phyloP scores from a whole-genome alignment of 1,140 invertebrate genomes.

The Lasioglossum baleicum region DNA sequence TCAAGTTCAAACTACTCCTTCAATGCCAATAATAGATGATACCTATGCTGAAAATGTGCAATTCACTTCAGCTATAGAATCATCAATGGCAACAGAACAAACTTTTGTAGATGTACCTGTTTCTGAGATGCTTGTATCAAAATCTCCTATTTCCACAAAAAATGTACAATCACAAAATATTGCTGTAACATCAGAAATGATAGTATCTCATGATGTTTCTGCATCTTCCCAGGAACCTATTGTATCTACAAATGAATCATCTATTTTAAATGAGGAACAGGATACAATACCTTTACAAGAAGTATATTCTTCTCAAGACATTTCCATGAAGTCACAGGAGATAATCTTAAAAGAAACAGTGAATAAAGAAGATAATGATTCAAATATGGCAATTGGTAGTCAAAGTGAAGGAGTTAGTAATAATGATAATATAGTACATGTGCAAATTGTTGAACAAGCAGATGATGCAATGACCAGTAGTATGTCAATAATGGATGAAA shows the following conservation, averaged over 20 bases:
- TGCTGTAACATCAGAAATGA: conserved; percentile 55
- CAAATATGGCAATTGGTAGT: not conserved
- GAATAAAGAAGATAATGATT: conserved; percentile 31
- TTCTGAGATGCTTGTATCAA: conserved; percentile 70
- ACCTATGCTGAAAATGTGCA: conserved; percentile 62
- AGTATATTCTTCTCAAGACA: conserved; percentile 48
- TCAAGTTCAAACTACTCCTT: conserved; percentile 73
- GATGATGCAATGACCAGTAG: conserved; percentile 27
- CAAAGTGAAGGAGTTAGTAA: conserved; percentile 12
- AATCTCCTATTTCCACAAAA: conserved; percentile 47
- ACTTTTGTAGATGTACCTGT: conserved; percentile 66
- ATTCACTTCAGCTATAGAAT: conserved; percentile 56
- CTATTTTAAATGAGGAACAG: conserved; percentile 26
- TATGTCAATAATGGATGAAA: conserved; percentile 56
- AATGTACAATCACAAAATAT: conserved; percentile 45
- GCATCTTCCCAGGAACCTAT: conserved; percentile 50
- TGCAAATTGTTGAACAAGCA: conserved; percentile 41
- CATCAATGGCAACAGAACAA: conserved; percentile 49
- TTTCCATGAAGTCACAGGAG: conserved; percentile 42
- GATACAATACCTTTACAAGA: conserved; percentile 34
- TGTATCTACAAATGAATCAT: conserved; percentile 34
- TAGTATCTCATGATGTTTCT: conserved; percentile 38
- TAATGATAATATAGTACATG: conserved; percentile 14
- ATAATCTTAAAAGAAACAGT: conserved; percentile 42
- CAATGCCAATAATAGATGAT: conserved; percentile 78